These are phyloP conservation scores for Bruchidius siliquastri DNA, from an alignment of 2,888 invertebrate species.

Conservation along the genomic window DNA sequence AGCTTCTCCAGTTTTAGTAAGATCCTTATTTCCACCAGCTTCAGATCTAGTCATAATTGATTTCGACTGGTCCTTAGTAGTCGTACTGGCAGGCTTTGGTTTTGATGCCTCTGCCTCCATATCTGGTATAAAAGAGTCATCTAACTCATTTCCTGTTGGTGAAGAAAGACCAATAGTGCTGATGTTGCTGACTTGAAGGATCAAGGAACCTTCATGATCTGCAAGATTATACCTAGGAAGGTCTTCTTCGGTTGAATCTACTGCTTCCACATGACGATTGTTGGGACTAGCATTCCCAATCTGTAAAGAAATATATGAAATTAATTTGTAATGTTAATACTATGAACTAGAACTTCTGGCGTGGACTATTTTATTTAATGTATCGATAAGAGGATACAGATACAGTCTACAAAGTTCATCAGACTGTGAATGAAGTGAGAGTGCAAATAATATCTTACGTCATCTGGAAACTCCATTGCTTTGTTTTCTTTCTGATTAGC, in stretches of 20 bases:
- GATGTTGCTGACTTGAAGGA: neutral
- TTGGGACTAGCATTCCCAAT: neutral
- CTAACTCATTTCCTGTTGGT: neutral
- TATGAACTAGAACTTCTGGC: too few species aligned
- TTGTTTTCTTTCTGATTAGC: neutral
- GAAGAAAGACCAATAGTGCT: neutral
- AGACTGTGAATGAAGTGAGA: too few species aligned
- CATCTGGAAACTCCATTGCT: too few species aligned
- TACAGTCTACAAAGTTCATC: too few species aligned
- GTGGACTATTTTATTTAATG: too few species aligned
- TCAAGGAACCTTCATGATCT: neutral
- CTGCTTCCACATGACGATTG: neutral
- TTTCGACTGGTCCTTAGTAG: neutral
- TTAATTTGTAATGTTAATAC: too few species aligned
- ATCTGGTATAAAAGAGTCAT: neutral
- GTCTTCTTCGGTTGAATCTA: neutral
- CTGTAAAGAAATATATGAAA: neutral
- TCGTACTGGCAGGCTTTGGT: neutral
- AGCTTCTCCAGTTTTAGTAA: neutral
- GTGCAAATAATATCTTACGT: too few species aligned
- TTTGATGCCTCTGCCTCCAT: neutral
- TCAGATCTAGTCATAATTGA: neutral
- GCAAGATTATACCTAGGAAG: neutral
- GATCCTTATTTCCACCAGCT: too few species aligned
- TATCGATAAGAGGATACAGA: too few species aligned